A percentile compares a stretch with the other conserved stretches of the same genome.
phyloP scores from a whole-genome alignment of 2,888 invertebrate genomes.

The Terebella lapidaria region DNA sequence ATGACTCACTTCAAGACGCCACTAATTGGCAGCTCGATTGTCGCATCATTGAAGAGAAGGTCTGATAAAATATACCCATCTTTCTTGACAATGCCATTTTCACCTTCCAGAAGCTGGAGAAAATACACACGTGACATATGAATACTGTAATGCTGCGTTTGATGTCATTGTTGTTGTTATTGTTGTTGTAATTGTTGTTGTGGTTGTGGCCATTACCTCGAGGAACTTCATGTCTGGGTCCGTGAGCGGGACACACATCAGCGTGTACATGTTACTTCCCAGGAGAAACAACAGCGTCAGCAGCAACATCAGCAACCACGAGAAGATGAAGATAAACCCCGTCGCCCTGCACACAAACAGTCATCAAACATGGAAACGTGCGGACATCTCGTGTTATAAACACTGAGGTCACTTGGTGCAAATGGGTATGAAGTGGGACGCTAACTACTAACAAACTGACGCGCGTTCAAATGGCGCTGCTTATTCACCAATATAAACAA shows the following conservation, averaged over 20 bases:
- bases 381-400: background rate
- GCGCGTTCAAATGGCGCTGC: too few species aligned
- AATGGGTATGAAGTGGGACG: too few species aligned
- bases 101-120: background rate
- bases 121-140: too few species aligned
- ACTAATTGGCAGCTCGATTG: background rate
- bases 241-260: background rate
- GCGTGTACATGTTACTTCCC: background rate
- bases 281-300: background rate
- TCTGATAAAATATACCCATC: background rate
- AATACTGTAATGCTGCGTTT: too few species aligned
- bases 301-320: background rate
- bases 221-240: background rate
- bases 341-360: constrained; percentile 1
- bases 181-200: background rate
- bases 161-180: background rate
- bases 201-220: background rate
- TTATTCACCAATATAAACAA: background rate
- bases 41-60: background rate
- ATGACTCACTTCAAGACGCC: background rate
- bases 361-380: background rate
- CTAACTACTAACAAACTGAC: too few species aligned
- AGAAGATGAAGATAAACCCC: constrained; percentile 2
- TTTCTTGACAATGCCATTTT: background rate
- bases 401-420: background rate